phyloP scores from a whole-genome alignment of 35 echinoderm and acorn worm genomes.

The Antedon bifida region DNA sequence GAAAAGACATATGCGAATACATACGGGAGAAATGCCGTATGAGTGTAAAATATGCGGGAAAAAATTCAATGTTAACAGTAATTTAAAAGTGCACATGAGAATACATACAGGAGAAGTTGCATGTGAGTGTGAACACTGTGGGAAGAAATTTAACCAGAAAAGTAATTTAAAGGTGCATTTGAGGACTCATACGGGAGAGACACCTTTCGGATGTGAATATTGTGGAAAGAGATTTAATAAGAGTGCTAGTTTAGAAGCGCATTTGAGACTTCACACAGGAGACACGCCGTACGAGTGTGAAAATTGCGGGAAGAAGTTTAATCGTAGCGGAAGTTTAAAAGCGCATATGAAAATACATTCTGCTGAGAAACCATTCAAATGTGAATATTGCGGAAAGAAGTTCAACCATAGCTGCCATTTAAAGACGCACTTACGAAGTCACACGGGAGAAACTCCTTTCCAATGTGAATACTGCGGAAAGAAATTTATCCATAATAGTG shows the following conservation, averaged over 20 bases:
- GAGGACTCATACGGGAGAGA: background rate
- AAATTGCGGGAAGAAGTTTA: conserved; percentile 11
- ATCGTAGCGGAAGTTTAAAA: background rate
- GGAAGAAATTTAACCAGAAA: background rate
- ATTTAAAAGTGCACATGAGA: background rate
- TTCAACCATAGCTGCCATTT: conserved; percentile 4
- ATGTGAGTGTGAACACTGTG: background rate
- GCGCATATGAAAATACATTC: conserved; percentile 3
- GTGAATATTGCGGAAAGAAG: conserved; percentile 7
- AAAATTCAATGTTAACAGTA: background rate
- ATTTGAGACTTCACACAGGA: background rate
- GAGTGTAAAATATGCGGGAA: conserved; percentile 4
- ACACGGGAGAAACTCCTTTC: conserved; percentile 7
- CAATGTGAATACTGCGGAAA: conserved; percentile 14
- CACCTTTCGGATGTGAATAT: background rate
- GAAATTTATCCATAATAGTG: background rate
- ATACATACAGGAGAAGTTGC: conserved; percentile 1
- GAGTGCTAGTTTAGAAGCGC: background rate
- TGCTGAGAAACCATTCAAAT: background rate
- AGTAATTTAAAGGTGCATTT: background rate
- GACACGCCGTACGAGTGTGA: conserved; percentile 7
- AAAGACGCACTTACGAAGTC: background rate
- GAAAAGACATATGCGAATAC: background rate
- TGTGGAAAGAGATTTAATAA: conserved; percentile 5
- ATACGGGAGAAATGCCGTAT: background rate